Conservation (phyloP, 2,888 invertebrate species). For the Caenorhabditis becei region DNA sequence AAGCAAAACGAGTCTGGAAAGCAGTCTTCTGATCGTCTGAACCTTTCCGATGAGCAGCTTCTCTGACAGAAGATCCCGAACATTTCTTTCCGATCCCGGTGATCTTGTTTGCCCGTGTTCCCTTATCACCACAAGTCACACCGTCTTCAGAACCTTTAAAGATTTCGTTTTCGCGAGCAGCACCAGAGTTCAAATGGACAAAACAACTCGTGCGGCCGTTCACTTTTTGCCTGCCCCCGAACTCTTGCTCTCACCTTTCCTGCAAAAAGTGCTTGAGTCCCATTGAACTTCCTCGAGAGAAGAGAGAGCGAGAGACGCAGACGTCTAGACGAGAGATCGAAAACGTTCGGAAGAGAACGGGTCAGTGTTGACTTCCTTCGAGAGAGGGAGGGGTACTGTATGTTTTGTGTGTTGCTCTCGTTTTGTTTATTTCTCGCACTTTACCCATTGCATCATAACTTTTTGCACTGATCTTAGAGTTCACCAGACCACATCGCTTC, state of each 20-base stretch:
- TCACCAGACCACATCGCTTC: neutral
- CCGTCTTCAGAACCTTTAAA: neutral
- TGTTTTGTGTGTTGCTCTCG: slow-evolving; percentile 47
- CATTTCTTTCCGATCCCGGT: neutral
- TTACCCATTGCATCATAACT: neutral
- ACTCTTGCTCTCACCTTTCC: slow-evolving; percentile 44
- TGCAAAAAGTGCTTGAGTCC: slow-evolving; percentile 42
- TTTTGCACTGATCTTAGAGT: slow-evolving; percentile 1
- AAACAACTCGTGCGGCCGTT: slow-evolving; percentile 48
- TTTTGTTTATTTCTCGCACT: slow-evolving; percentile 41
- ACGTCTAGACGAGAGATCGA: neutral
- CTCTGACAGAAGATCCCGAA: neutral
- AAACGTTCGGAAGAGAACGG: slow-evolving; percentile 11
- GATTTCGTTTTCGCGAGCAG: neutral
- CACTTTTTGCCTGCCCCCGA: slow-evolving; percentile 29
- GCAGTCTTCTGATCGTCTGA: neutral
- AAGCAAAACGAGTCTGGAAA: too few species aligned
- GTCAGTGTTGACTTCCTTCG: slow-evolving; percentile 17
- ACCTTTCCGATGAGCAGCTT: neutral
- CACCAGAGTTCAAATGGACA: slow-evolving; percentile 19
- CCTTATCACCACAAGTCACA: slow-evolving; percentile 41
- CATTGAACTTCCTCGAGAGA: slow-evolving; percentile 32
- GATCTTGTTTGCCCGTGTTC: slow-evolving; percentile 33
- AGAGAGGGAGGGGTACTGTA: slow-evolving; percentile 30
- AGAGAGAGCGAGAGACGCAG: slow-evolving; percentile 4